phyloP scores from a whole-genome alignment of 2,113 vertebrate species.

The Tragelaphus buxtoni region DNA sequence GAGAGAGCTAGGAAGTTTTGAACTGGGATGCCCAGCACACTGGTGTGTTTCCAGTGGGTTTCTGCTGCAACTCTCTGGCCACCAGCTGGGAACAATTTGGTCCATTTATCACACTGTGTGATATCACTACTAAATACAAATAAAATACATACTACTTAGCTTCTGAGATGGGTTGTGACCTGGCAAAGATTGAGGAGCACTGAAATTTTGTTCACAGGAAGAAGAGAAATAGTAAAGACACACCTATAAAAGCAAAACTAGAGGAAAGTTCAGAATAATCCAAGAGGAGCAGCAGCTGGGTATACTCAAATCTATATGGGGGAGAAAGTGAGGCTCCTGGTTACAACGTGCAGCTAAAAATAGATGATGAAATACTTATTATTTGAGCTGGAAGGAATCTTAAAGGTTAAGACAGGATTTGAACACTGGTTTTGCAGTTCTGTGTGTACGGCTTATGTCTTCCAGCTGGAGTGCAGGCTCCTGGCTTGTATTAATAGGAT shows the following conservation, averaged over 20 bases:
- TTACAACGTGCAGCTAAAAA: conserved; percentile 38
- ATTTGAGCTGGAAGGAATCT: conserved; percentile 36
- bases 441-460: background rate
- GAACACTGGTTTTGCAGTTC: background rate
- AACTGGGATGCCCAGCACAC: no score
- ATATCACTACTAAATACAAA: background rate
- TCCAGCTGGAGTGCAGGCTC: background rate
- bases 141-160: background rate
- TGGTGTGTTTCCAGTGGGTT: background rate
- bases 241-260: background rate
- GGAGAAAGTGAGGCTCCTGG: background rate
- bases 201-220: background rate
- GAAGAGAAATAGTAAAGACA: background rate
- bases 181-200: background rate
- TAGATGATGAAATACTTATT: conserved; percentile 23
- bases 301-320: background rate
- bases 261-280: background rate
- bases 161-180: background rate
- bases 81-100: background rate
- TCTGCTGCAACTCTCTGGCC: no score
- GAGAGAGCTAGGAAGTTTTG: background rate
- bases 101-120: background rate
- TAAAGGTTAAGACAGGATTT: conserved; percentile 11
- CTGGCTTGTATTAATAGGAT: background rate
- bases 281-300: background rate